Base-by-base conservation (phyloP, 2,888 invertebrate genomes). In the Pardosa pseudoannulata region DNA sequence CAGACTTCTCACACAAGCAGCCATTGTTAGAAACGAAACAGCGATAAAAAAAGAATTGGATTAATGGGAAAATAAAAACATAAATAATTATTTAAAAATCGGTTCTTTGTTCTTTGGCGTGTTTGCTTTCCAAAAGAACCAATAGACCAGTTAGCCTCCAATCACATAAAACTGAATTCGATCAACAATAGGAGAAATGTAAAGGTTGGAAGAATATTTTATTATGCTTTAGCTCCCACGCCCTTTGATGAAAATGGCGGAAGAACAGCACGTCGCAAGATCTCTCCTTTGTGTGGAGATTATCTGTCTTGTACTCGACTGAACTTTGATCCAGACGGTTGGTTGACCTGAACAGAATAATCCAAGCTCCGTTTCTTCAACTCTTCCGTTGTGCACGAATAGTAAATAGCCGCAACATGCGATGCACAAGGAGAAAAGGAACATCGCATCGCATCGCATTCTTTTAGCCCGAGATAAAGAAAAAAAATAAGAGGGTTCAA, bases 291-390 rank as follows among this genome's bases (percentile, higher is more conserved):
- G 82, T 82, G 36, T 71, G 9, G 23, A 65, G 32, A 28, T 75
- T 75, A 82, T 72, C 65, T 81, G 5, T 46, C 36, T 73, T 73
- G 16, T 16, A 3, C 23, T 56, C 23, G 23, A 56, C 19, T 6
- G 56, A 72, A 75, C 82, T 82, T 76, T 71, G 76, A 76, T 82
- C 67, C 76, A 82, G 64, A 31, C 76, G 71, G 82, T 75, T 76
- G 76, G 46, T 41, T 76, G 82, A 82, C 76, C 82, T 46, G 82
- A 82, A 82, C 75, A 65, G 6, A n/a, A 32, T n/a, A n/a, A n/a
- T 50, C 46, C n/a, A 29, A 41, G 16, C 11, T 29, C 11, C 9
- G 31, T 41, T 76, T 76, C 41, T 27, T 27, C 46, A 67, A 68
- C 65, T 46, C 46, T 46, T 46, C 46, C 46, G 46, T 46, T 19